Base-by-base conservation (phyloP, 2,888 invertebrate species). In the Tachina lurida region DNA sequence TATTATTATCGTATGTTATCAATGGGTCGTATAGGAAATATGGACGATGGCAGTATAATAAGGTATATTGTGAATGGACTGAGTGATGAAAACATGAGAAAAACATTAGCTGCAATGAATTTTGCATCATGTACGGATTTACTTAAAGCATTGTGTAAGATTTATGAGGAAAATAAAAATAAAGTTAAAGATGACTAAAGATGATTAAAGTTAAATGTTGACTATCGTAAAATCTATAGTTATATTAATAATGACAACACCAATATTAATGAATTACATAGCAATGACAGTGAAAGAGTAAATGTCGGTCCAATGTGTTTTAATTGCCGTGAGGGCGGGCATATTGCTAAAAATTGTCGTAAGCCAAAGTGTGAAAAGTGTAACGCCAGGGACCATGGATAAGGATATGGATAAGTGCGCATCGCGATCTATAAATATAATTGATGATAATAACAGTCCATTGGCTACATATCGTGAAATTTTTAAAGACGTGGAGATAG, bases 111-210 rank as follows among this genome's bases (percentile, higher is more conserved):
- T 31, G 31, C 31, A 7, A 31, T 31, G 31, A 31, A 31, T 31
- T 56, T 56, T 56, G 0, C 2, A 22, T 56, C 19, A n/a, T 56
- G 22, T 56, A 56, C 17, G 2, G 56, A 56, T 2, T 22, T 56
- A 22, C n/a, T 76, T 9, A 76, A 31, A 9, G 56, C 31, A 12
- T 22, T 56, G 15, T 17, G 75, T 41, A 15, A 31, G 31, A 65
- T 65, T 12, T 49, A 13, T 13, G 49, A 49, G 1, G 15, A 49
- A 31, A 22, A 54, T 12, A 65, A 19, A 63, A 15, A 56, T 19
- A 52, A 45, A 10, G 13, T 15, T 22, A 4, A 17, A 19, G 45
- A 75, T 7, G 31, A n/a, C n/a, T n/a, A n/a, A n/a, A n/a, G n/a
- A n/a, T n/a, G n/a, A n/a, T n/a, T n/a, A n/a, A n/a, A 5, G 31